A percentile compares a stretch with the other conserved stretches of the same genome.
These are phyloP conservation scores for Premnoplex brunnescens DNA, from an alignment of 2,797 vertebrate genomes.

Conservation along the genomic window DNA sequence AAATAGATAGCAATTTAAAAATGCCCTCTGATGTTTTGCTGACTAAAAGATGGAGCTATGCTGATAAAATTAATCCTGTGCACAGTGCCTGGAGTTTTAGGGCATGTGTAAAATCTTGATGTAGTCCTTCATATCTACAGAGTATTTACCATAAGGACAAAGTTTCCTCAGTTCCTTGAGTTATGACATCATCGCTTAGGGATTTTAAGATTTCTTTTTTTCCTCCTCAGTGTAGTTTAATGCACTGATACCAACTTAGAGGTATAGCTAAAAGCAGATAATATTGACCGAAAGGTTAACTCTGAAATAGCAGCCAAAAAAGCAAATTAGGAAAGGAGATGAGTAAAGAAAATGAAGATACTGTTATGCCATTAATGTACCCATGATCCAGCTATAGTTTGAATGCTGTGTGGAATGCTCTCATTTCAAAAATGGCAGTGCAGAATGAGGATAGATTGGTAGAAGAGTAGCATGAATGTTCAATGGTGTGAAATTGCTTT, in stretches of 20 bases:
- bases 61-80: background rate
- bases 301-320: background rate
- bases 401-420: background rate
- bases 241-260: background rate
- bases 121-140: background rate
- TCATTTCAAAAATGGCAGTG: background rate
- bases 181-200: background rate
- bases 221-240: background rate
- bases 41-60: background rate
- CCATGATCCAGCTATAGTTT: background rate
- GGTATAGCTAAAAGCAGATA: background rate
- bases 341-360: background rate
- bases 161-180: background rate
- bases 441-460: background rate
- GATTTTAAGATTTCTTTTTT: background rate
- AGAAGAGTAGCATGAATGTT: background rate
- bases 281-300: background rate
- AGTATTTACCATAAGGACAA: background rate
- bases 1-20: slow-evolving; percentile 27
- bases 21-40: slow-evolving; percentile 27
- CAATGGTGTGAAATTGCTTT: background rate
- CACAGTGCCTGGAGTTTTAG: background rate
- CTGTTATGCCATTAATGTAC: background rate
- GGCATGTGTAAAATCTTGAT: background rate
- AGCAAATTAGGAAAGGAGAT: background rate